Percentiles rank a stretch among this genome's conserved stretches.
phyloP scores from a whole-genome alignment of 2,113 vertebrate genomes.

The Fukomys damarensis region DNA sequence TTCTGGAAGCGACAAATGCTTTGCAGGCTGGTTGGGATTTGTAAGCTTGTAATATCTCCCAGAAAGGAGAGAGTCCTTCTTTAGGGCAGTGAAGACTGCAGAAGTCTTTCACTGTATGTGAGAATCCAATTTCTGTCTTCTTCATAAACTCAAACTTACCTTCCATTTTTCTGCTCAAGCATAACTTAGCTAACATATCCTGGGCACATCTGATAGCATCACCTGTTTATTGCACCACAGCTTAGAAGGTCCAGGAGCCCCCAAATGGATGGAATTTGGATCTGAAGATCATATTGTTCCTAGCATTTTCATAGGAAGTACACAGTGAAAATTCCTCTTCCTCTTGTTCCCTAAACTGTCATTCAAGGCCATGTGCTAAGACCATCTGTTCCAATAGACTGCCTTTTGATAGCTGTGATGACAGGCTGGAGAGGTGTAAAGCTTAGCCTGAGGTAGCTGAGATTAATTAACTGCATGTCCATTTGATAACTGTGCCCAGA shows the following conservation, averaged over 20 bases:
- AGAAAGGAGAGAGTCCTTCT: background rate
- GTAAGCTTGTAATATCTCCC: background rate
- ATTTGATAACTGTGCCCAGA: conserved; percentile 57
- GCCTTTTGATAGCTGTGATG: conserved; percentile 45
- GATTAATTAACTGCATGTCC: conserved; percentile 50
- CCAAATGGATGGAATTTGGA: background rate
- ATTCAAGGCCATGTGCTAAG: background rate
- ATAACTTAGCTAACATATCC: background rate
- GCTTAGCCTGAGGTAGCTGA: conserved; percentile 22
- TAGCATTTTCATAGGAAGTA: background rate
- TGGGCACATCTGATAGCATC: background rate
- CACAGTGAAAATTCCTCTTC: background rate
- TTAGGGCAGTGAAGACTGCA: background rate
- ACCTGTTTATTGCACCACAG: background rate
- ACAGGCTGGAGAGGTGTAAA: background rate
- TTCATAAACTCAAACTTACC: background rate
- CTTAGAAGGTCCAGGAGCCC: background rate
- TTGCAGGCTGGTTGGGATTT: background rate
- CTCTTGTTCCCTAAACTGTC: background rate
- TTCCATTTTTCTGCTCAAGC: background rate
- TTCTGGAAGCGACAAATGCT: background rate
- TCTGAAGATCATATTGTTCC: background rate
- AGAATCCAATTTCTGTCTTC: background rate
- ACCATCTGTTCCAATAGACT: conserved; percentile 49
- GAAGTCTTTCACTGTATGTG: background rate